Percentiles rank a stretch among this genome's conserved stretches.
phyloP scores from a whole-genome alignment of 2,888 invertebrate species.

The Caenorhabditis sp. region DNA sequence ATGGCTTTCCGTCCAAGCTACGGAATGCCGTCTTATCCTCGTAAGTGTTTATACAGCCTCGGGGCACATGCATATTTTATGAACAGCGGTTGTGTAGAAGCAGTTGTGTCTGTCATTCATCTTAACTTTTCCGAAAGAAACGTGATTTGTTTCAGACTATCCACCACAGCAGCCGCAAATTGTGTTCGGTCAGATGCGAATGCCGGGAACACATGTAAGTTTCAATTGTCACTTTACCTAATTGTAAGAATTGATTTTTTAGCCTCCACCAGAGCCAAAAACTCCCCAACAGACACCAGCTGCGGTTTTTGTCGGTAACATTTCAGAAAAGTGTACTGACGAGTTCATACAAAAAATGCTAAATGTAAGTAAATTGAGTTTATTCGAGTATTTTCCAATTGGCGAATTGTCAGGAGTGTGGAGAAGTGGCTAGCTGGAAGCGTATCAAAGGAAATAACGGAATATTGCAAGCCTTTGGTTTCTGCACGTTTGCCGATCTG shows the following conservation, averaged over 20 bases:
- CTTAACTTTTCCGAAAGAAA: background rate
- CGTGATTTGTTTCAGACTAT: conserved; percentile 30
- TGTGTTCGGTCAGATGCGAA: conserved; percentile 62
- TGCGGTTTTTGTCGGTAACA: conserved; percentile 98
- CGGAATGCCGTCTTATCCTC: conserved; percentile 55
- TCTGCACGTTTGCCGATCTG: conserved; percentile 96
- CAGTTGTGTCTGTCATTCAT: background rate
- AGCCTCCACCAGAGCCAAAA: conserved; percentile 20
- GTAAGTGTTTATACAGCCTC: conserved; percentile 42
- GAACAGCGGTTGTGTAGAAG: background rate
- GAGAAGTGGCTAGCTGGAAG: conserved; percentile 96
- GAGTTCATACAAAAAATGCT: conserved; percentile 94
- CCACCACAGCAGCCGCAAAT: conserved; percentile 52
- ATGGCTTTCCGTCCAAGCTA: conserved; percentile 66
- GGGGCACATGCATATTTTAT: conserved; percentile 21
- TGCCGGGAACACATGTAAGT: conserved; percentile 53
- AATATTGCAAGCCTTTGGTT: conserved; percentile 89
- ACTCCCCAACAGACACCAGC: conserved; percentile 83
- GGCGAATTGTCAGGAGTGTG: too few species aligned
- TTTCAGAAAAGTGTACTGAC: conserved; percentile 95
- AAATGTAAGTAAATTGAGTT: conserved; percentile 85
- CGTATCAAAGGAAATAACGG: conserved; percentile 90
- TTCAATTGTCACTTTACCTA: background rate
- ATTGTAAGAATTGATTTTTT: background rate
- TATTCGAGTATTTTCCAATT: too few species aligned